Evolutionary conservation across 1,140 invertebrate species (phyloP).

Genomic region (Augochlora pura): DNA sequence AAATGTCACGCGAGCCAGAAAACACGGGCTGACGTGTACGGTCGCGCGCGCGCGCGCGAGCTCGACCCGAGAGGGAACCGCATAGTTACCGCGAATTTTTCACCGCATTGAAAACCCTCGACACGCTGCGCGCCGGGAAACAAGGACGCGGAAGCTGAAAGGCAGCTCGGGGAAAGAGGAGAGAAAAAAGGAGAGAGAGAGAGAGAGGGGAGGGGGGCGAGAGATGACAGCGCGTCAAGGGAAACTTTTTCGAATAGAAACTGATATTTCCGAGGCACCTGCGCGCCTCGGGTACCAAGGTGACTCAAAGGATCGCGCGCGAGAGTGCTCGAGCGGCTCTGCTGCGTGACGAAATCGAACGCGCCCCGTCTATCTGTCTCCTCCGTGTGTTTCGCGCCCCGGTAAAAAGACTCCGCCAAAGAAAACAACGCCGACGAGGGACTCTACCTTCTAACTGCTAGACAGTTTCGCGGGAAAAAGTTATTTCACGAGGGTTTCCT

Average conservation of each 20-base stretch:
- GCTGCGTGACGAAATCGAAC: constrained; percentile 45
- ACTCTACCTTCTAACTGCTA: background rate
- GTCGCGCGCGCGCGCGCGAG: no score
- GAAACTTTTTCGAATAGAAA: constrained; percentile 63
- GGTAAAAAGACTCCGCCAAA: background rate
- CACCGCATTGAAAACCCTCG: constrained; percentile 59
- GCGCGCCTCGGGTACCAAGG: constrained; percentile 10
- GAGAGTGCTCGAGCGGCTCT: constrained; percentile 38
- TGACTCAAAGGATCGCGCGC: constrained; percentile 38
- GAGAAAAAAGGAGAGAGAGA: background rate
- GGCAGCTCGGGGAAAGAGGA: background rate
- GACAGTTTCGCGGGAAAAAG: background rate
- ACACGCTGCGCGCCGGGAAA: background rate
- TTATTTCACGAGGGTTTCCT: background rate
- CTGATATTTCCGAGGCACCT: constrained; percentile 62
- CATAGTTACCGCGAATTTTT: constrained; percentile 65
- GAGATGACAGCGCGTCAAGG: constrained; percentile 16
- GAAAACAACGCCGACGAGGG: background rate
- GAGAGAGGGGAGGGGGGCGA: background rate
- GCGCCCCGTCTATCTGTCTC: background rate
- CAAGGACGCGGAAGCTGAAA: constrained; percentile 5
- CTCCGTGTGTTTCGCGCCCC: background rate
- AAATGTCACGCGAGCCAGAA: constrained; percentile 54
- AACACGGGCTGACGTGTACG: constrained; percentile 59
- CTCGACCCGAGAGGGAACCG: constrained; percentile 30